Base-by-base conservation (phyloP, 2,888 invertebrate species). In the Trissoscelio sp. region DNA sequence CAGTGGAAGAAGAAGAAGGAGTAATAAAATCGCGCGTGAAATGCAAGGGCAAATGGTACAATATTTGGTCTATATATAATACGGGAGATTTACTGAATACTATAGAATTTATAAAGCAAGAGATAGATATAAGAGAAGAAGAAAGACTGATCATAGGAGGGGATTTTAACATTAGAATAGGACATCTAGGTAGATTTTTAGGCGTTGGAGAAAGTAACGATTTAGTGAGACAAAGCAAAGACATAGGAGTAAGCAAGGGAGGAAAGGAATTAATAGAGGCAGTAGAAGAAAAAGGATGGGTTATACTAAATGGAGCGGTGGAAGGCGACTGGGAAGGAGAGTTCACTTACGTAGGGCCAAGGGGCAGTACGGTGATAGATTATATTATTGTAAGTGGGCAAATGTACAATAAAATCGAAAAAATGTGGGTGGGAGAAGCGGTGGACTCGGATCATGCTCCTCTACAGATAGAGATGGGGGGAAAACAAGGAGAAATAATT, bases 401-500 rank as follows among this genome's bases (percentile, higher is more conserved):
- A 34, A 22, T n/a, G 24, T 22, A 20, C 7, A 34, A 42, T 69
- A 57, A 24, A 3, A 9, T 44, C 9, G 6, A 42, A 55, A 53
- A 16, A 12, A 62, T 73, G 1, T 53, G 24, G 22, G 53, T 83
- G 7, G 78, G 44, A n/a, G 37, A 58, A 37, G 37, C 37, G 34
- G 66, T 79, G 12, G 82, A 83, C 28, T 81, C 79, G 24, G 80
- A 83, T 60, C 81, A 82, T 14, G 51, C 46, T 5, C 80, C 83
- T 2, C 3, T 83, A 12, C 12, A 53, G 28, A 7, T 48, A n/a
- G 16, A 4, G 3, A 16, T 44, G 7, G 44, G 16, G 3, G 44
- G 16, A 18, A 0, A 0, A 6, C 44, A 44, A 39, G 44, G 1
- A 16, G 44, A 24, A 22, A 5, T 6, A 14, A 14, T 20, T 6